These are phyloP conservation scores for Vidua chalybeata DNA, from an alignment of 2,113 vertebrate genomes.

Conservation along the genomic window DNA sequence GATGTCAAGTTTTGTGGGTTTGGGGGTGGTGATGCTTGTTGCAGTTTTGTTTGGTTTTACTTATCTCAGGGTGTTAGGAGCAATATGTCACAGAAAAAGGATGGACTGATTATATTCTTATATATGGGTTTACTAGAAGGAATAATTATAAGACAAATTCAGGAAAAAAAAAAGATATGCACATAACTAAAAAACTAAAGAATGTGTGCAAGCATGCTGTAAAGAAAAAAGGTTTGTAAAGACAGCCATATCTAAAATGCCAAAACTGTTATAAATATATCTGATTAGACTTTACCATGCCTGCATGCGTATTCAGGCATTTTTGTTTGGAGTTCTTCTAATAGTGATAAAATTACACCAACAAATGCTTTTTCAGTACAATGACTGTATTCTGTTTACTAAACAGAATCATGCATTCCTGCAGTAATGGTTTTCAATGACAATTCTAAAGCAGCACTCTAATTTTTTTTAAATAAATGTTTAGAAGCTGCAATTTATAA, in stretches of 20 bases:
- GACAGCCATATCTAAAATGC: background rate
- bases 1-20: background rate
- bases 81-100: background rate
- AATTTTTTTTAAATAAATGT: background rate
- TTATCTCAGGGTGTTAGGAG: background rate
- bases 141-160: background rate
- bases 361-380: background rate
- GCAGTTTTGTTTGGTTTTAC: background rate
- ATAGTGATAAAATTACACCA: background rate
- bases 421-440: background rate
- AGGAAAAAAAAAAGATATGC: accelerated
- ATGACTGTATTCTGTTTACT: background rate
- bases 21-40: background rate
- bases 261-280: background rate
- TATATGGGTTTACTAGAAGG: background rate
- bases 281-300: background rate
- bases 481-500: background rate
- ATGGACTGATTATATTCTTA: background rate
- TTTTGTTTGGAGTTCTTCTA: background rate
- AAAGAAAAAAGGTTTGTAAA: background rate
- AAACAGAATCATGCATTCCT: background rate
- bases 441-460: background rate
- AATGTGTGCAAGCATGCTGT: background rate
- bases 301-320: background rate
- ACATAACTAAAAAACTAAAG: background rate